Conservation (phyloP, 2,113 vertebrate genomes). For the Nestor notabilis region DNA sequence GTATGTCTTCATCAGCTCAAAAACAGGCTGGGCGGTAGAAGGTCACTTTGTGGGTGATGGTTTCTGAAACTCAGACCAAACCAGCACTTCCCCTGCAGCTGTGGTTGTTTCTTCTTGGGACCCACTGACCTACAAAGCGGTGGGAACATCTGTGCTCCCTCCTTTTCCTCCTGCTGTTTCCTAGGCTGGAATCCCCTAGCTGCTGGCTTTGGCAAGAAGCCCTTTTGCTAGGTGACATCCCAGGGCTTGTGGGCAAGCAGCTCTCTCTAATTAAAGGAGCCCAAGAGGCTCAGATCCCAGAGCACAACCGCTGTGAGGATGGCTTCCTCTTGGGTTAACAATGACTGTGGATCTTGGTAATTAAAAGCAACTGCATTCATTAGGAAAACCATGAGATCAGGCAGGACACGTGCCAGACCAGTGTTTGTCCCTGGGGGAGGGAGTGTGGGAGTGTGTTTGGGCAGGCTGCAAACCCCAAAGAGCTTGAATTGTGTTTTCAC, state of each 20-base stretch:
- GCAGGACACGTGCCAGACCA: background rate
- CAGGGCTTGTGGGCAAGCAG: background rate
- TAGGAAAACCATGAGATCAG: background rate
- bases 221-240: background rate
- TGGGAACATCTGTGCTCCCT: background rate
- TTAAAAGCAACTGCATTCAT: conserved; percentile 9
- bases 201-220: background rate
- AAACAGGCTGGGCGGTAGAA: background rate
- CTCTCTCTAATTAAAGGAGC: background rate
- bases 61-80: background rate
- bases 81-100: accelerated
- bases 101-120: background rate
- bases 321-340: background rate
- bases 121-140: background rate
- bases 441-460: background rate
- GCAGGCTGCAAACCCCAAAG: background rate
- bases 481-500: background rate
- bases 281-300: background rate
- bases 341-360: background rate
- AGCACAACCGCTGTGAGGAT: background rate
- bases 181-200: background rate
- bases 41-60: background rate
- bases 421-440: background rate
- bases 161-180: background rate
- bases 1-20: background rate